A percentile compares a stretch with the other conserved stretches of the same genome.
These are phyloP conservation scores for Acropora tenuis DNA, from an alignment of 64 coral and sea anemone species.

Conservation along the genomic window DNA sequence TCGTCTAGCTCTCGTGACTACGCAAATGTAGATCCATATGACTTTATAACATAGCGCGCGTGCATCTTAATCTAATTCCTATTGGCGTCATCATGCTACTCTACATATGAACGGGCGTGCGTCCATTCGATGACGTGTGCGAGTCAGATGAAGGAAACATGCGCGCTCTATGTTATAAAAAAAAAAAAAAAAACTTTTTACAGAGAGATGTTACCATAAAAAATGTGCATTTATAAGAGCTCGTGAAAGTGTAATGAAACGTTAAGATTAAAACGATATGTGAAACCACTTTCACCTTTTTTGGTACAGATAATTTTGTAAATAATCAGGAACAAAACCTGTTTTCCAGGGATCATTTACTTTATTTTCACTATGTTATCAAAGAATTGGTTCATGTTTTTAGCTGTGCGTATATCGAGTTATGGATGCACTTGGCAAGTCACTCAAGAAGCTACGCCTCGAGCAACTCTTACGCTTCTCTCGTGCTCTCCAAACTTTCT, in stretches of 20 bases:
- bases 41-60: conserved; percentile 9
- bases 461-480: no score
- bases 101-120: neutral
- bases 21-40: neutral
- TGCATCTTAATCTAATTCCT: neutral
- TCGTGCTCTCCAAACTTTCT: no score
- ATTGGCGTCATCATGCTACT: conserved; percentile 10
- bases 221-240: no score
- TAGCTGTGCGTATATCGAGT: no score
- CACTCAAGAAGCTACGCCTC: no score
- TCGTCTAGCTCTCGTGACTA: neutral
- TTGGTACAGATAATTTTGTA: neutral
- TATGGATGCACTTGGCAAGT: neutral
- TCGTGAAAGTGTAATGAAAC: neutral
- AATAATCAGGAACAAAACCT: neutral
- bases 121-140: neutral
- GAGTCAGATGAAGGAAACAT: neutral
- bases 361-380: neutral
- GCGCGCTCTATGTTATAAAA: neutral
- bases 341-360: neutral
- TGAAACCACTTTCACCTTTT: neutral
- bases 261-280: no score
- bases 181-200: neutral
- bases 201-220: neutral
- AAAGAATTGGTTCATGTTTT: conserved; percentile 2